Conservation (phyloP, 2,888 invertebrate species). For the Drosophila formosana region DNA sequence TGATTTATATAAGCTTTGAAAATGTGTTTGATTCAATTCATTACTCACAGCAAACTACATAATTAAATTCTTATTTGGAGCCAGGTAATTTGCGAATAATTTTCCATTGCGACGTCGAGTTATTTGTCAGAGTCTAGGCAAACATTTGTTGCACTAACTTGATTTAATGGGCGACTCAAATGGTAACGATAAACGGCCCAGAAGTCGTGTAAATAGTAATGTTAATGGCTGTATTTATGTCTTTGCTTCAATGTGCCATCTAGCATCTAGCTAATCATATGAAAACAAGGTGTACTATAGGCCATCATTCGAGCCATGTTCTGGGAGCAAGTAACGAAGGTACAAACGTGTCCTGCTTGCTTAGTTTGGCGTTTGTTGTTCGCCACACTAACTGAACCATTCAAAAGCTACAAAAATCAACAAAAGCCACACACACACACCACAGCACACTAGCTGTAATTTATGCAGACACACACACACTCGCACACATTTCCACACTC, state of each 20-base stretch:
- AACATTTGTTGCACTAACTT: neutral
- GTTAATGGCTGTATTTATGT: conserved; percentile 13
- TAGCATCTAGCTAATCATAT: conserved; percentile 11
- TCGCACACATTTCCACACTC: conserved; percentile 4
- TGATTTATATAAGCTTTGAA: too few species aligned
- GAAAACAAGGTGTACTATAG: conserved; percentile 26
- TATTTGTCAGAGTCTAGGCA: neutral
- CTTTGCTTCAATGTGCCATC: conserved; percentile 10
- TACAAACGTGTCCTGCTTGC: conserved; percentile 9
- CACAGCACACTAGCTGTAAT: conserved; percentile 49
- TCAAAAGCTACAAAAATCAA: conserved; percentile 40
- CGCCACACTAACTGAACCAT: conserved; percentile 1
- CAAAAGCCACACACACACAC: conserved; percentile 25
- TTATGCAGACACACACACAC: conserved; percentile 40
- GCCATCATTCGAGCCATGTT: conserved; percentile 21
- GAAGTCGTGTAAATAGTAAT: conserved; percentile 9
- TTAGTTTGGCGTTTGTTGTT: neutral
- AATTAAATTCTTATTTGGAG: neutral
- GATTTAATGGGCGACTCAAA: neutral
- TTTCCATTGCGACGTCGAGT: neutral
- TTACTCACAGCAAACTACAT: too few species aligned
- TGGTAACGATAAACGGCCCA: neutral
- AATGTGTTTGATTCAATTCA: too few species aligned
- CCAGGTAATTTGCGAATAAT: neutral
- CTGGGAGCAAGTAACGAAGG: neutral